These are phyloP conservation scores for Alviniconcha marisindica DNA, from an alignment of 1,140 invertebrate genomes.

Conservation along the genomic window DNA sequence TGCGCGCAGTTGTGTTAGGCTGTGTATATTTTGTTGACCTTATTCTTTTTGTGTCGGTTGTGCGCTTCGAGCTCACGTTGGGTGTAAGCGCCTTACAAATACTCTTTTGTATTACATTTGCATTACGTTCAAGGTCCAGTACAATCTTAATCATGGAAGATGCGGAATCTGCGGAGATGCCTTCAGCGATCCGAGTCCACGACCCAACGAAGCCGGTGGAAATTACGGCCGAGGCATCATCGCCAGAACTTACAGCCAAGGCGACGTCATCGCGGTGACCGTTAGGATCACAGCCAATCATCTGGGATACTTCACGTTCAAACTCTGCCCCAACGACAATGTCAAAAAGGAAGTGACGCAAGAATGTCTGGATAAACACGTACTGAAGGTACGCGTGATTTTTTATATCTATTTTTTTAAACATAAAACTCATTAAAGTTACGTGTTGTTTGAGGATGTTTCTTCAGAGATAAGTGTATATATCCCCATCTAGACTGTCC, in stretches of 20 bases:
- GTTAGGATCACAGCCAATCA: conserved; percentile 61
- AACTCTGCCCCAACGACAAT: conserved; percentile 74
- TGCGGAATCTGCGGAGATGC: conserved; percentile 93
- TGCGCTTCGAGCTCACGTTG: neutral
- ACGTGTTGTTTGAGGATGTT: too few relatives aligned
- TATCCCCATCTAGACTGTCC: too few relatives aligned
- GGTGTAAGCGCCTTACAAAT: neutral
- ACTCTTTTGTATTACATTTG: too few relatives aligned
- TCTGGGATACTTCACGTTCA: conserved; percentile 64
- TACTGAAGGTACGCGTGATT: conserved; percentile 67
- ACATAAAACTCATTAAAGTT: too few relatives aligned
- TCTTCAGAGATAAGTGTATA: too few relatives aligned
- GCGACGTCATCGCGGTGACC: conserved; percentile 37
- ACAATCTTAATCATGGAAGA: conserved; percentile 81
- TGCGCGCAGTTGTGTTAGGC: neutral
- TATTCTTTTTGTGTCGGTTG: neutral
- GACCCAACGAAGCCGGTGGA: conserved; percentile 90
- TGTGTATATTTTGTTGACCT: too few relatives aligned
- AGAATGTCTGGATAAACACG: conserved; percentile 55
- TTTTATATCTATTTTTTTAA: too few relatives aligned
- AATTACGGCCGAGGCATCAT: conserved; percentile 82
- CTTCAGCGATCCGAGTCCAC: conserved; percentile 84
- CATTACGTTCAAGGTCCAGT: conserved; percentile 28
- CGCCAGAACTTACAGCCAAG: conserved; percentile 56
- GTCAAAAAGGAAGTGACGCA: conserved; percentile 54